phyloP scores from a whole-genome alignment of 2,888 invertebrate genomes.

The Phyllotreta striolata region DNA sequence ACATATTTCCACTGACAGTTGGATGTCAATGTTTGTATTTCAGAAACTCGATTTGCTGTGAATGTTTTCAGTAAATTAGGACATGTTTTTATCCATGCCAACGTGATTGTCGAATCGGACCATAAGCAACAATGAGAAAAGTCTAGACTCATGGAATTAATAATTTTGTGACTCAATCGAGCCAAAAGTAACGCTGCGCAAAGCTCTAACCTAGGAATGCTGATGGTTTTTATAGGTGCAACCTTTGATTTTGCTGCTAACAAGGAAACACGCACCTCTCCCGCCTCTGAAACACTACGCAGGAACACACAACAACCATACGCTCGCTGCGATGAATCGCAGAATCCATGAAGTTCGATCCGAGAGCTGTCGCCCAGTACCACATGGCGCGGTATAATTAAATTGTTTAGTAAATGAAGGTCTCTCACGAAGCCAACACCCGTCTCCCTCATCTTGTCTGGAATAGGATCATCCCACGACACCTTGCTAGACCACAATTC shows the following conservation, averaged over 20 bases:
- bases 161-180: too few species aligned
- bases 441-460: conserved; percentile 20
- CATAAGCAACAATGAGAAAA: not conserved
- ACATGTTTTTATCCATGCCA: conserved; percentile 27
- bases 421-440: conserved; percentile 34
- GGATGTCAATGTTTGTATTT: conserved; percentile 33
- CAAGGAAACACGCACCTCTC: too few species aligned
- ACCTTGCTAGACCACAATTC: conserved; percentile 10
- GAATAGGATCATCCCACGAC: conserved; percentile 14
- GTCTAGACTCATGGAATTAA: not conserved
- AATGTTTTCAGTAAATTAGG: conserved; percentile 41
- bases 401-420: conserved; percentile 34
- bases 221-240: too few species aligned
- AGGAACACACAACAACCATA: too few species aligned
- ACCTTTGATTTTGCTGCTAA: too few species aligned
- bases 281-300: too few species aligned
- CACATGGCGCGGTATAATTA: conserved; percentile 33
- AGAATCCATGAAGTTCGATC: too few species aligned
- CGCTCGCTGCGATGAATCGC: too few species aligned
- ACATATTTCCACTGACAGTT: conserved; percentile 36
- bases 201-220: too few species aligned
- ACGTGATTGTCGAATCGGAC: conserved; percentile 1
- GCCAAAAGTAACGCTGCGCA: conserved; percentile 20
- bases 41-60: conserved; percentile 35
- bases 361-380: conserved; percentile 31